These are phyloP conservation scores for Tragelaphus buxtoni DNA, from an alignment of 2,113 vertebrate species.

Conservation along the genomic window DNA sequence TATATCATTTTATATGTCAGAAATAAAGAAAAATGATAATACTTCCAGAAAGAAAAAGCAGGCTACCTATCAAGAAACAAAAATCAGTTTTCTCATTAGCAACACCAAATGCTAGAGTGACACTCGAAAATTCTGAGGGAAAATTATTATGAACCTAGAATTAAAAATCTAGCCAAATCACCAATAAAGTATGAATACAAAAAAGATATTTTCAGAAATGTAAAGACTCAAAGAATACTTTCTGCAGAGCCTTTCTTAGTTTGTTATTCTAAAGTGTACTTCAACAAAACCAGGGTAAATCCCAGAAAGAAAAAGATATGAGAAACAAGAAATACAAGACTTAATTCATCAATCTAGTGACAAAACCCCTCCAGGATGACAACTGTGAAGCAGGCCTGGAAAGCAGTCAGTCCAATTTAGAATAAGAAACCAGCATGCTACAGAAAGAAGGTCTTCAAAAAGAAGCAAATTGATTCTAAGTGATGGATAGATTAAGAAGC, in stretches of 20 bases:
- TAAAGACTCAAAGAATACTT: slow-evolving; percentile 3
- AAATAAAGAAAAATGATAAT: neutral
- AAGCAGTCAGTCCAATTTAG: neutral
- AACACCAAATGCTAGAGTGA: neutral
- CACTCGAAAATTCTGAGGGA: neutral
- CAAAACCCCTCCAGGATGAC: neutral
- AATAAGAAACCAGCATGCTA: neutral
- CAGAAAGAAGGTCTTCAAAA: neutral
- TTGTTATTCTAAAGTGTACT: neutral
- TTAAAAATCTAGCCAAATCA: slow-evolving; percentile 27
- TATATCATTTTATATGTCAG: neutral
- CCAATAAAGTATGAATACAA: neutral
- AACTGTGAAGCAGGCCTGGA: neutral
- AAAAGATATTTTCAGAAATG: slow-evolving; percentile 14
- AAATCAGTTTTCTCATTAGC: slow-evolving; percentile 25
- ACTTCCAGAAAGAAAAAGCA: slow-evolving; percentile 18
- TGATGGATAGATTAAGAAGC: neutral
- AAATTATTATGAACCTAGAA: slow-evolving; percentile 30
- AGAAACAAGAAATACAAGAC: slow-evolving; percentile 8
- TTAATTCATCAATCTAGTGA: neutral
- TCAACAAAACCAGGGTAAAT: slow-evolving; percentile 1
- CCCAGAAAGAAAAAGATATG: neutral
- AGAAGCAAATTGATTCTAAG: slow-evolving; percentile 6
- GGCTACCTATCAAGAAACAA: neutral
- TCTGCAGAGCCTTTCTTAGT: neutral